These are phyloP conservation scores for Intellagama lesueurii DNA, from an alignment of 2,797 vertebrate genomes.

Conservation along the genomic window DNA sequence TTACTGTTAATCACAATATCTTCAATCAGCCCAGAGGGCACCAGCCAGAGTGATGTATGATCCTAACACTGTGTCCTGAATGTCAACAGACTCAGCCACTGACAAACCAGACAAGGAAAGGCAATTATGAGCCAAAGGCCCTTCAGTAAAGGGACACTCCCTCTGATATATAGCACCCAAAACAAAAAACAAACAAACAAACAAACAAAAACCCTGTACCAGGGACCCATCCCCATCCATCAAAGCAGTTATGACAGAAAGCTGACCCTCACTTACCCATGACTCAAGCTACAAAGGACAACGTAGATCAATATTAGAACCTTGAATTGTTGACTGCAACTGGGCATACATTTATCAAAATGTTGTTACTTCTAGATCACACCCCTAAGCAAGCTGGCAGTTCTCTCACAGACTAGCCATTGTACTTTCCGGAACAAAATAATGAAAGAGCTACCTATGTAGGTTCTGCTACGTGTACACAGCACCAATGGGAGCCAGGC, in stretches of 20 bases:
- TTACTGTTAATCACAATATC: constrained; percentile 63
- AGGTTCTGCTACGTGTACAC: too few relatives aligned
- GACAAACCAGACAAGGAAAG: constrained; percentile 35
- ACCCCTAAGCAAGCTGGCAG: constrained; percentile 31
- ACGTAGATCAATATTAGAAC: constrained; percentile 3
- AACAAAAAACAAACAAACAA: neutral
- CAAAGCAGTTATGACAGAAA: constrained; percentile 14
- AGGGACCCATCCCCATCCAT: neutral
- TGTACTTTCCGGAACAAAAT: neutral
- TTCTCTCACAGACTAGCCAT: constrained; percentile 14
- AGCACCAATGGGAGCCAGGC: too few relatives aligned
- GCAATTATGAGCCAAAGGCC: constrained; percentile 45
- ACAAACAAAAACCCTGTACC: neutral
- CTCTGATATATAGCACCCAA: accelerated
- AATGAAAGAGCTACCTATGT: too few relatives aligned
- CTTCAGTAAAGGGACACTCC: neutral
- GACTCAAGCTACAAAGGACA: constrained; percentile 28
- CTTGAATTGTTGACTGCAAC: neutral
- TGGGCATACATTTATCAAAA: neutral
- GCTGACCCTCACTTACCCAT: neutral
- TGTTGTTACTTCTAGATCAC: constrained; percentile 28
- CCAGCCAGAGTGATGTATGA: constrained; percentile 55
- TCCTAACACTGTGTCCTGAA: constrained; percentile 37
- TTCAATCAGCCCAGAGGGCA: constrained; percentile 52
- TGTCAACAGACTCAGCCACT: constrained; percentile 44